phyloP scores from a whole-genome alignment of 2,797 vertebrate species.

The Spinus olivaceus region DNA sequence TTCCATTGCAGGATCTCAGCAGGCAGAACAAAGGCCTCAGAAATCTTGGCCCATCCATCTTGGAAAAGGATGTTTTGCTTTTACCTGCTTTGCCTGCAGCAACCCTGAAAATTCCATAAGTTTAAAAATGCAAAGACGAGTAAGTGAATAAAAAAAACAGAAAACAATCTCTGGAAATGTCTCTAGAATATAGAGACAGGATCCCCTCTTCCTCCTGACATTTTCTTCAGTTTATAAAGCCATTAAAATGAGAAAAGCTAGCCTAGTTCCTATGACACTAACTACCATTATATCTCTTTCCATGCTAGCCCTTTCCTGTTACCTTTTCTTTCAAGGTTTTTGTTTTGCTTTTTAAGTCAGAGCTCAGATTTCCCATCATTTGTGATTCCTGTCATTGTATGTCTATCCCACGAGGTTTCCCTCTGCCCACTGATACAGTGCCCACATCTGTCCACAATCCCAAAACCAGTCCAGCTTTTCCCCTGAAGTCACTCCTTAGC shows the following conservation, averaged over 20 bases:
- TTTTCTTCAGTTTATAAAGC: neutral
- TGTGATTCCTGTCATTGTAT: neutral
- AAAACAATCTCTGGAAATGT: neutral
- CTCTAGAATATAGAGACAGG: neutral
- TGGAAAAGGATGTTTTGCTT: neutral
- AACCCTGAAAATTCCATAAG: neutral
- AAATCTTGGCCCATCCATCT: neutral
- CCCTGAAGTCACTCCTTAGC: neutral
- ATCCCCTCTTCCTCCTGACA: neutral
- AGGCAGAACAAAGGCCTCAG: neutral
- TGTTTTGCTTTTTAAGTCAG: neutral
- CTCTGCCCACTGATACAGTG: fast-evolving
- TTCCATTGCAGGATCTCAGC: neutral
- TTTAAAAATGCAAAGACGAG: neutral
- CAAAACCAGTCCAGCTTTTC: neutral
- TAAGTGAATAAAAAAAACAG: neutral
- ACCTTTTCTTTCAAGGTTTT: neutral
- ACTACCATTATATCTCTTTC: neutral
- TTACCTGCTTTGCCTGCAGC: neutral
- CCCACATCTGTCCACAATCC: neutral
- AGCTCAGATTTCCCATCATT: neutral
- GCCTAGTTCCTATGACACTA: neutral
- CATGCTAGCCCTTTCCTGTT: neutral
- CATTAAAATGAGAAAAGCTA: neutral
- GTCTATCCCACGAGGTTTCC: neutral